phyloP scores from a whole-genome alignment of 2,113 vertebrate genomes.

The Porphyrio hochstetteri region DNA sequence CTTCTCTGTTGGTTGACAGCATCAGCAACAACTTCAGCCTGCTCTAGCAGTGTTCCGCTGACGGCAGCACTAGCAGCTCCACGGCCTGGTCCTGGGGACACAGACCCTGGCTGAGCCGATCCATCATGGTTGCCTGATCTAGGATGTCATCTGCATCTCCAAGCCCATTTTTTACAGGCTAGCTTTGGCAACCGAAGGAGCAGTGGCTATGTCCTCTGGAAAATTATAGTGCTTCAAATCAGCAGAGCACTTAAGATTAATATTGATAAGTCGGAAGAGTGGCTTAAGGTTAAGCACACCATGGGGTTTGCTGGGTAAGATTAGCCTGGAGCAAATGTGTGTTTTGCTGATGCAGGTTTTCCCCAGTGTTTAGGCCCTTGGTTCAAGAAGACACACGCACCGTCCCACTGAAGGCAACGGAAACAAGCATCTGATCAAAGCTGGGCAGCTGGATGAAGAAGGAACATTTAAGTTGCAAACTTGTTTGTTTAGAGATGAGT shows the following conservation, averaged over 20 bases:
- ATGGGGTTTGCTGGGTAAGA: background rate
- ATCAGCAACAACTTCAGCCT: background rate
- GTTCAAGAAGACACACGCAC: background rate
- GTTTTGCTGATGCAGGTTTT: constrained; percentile 42
- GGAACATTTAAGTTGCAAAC: background rate
- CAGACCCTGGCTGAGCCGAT: background rate
- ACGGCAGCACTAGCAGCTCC: background rate
- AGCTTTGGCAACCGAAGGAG: background rate
- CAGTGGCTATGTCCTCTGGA: background rate
- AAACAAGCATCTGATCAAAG: background rate
- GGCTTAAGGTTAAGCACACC: background rate
- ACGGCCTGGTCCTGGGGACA: background rate
- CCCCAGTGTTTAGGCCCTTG: background rate
- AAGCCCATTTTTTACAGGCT: background rate
- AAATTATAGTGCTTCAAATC: background rate
- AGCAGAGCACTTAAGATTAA: constrained; percentile 26
- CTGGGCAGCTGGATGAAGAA: background rate
- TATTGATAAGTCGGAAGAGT: constrained; percentile 2
- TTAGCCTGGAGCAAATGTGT: background rate
- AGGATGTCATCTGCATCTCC: background rate
- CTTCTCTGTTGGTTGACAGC: fast-evolving
- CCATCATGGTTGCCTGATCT: fast-evolving
- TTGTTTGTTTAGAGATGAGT: background rate
- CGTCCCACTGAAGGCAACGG: background rate
- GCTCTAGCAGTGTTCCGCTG: background rate